Conservation (phyloP, 1,140 invertebrate genomes). For the Ptiloglossa arizonensis region DNA sequence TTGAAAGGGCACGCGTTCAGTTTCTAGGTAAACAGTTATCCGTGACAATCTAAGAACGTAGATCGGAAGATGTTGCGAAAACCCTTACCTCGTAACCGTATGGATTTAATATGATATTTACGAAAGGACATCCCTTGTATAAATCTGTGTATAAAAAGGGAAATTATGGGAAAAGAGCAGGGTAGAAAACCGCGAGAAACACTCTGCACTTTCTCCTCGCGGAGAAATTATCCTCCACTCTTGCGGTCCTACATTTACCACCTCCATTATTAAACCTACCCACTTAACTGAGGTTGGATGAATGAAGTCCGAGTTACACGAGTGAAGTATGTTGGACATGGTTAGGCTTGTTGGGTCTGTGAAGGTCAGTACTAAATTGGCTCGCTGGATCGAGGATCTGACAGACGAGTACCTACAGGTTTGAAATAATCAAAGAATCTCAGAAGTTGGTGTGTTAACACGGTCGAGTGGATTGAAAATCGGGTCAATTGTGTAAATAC, state of each 20-base stretch:
- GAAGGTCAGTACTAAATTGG: too few species aligned
- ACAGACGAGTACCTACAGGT: too few species aligned
- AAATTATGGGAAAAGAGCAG: not conserved
- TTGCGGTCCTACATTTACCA: not conserved
- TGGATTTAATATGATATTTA: not conserved
- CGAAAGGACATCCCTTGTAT: not conserved
- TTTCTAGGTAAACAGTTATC: too few species aligned
- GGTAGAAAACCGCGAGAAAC: not conserved
- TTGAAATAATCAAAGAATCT: too few species aligned
- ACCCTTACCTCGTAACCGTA: not conserved
- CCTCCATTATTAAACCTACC: not conserved
- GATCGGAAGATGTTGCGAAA: not conserved
- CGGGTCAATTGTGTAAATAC: too few species aligned
- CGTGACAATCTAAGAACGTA: too few species aligned
- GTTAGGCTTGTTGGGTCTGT: not conserved
- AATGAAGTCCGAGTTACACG: not conserved
- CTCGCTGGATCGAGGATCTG: too few species aligned
- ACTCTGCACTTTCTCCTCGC: not conserved
- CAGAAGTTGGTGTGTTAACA: too few species aligned
- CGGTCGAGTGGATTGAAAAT: too few species aligned
- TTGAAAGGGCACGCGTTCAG: too few species aligned
- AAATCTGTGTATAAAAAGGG: not conserved
- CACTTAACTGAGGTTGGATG: not conserved
- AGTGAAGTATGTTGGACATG: slow-evolving; percentile 8
- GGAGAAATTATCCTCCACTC: not conserved